phyloP scores from a whole-genome alignment of 2,888 invertebrate species.

The Watsonalla cultraria region DNA sequence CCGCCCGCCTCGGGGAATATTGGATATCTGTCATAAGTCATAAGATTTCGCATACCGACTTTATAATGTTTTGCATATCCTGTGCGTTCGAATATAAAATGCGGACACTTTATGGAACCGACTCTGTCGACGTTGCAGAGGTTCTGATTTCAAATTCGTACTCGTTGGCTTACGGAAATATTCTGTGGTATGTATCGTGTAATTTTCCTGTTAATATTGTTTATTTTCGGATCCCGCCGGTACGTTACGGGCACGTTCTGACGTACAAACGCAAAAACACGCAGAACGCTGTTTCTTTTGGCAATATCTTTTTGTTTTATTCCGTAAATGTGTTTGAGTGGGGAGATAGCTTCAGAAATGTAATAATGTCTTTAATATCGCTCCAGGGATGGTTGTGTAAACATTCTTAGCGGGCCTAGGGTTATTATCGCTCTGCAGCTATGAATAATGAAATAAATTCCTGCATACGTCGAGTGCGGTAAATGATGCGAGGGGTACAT shows the following conservation, averaged over 20 bases:
- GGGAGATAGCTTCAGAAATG: constrained; percentile 42
- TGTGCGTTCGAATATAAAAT: constrained; percentile 29
- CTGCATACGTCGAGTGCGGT: constrained; percentile 12
- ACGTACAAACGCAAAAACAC: constrained; percentile 25
- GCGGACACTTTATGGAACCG: constrained; percentile 28
- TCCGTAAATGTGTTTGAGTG: constrained; percentile 31
- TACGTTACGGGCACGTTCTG: constrained; percentile 22
- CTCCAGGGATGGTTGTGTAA: constrained; percentile 44
- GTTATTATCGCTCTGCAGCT: constrained; percentile 38
- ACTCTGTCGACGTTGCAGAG: constrained; percentile 12
- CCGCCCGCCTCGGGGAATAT: constrained; percentile 51
- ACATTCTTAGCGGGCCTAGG: constrained; percentile 40
- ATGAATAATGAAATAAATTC: constrained; percentile 42
- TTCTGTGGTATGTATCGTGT: constrained; percentile 18
- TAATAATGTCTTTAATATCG: constrained; percentile 63
- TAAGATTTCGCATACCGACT: constrained; percentile 56
- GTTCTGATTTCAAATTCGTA: constrained; percentile 12
- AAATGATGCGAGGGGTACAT: constrained; percentile 12
- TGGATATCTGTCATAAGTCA: constrained; percentile 69
- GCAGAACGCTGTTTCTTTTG: constrained; percentile 21
- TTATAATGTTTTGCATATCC: constrained; percentile 48
- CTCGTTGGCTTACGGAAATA: constrained; percentile 9
- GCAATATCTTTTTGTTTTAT: constrained; percentile 33
- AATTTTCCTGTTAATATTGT: constrained; percentile 33
- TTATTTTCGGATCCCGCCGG: constrained; percentile 28